Conservation (phyloP, 2,113 vertebrate genomes). For the Podarcis muralis region DNA sequence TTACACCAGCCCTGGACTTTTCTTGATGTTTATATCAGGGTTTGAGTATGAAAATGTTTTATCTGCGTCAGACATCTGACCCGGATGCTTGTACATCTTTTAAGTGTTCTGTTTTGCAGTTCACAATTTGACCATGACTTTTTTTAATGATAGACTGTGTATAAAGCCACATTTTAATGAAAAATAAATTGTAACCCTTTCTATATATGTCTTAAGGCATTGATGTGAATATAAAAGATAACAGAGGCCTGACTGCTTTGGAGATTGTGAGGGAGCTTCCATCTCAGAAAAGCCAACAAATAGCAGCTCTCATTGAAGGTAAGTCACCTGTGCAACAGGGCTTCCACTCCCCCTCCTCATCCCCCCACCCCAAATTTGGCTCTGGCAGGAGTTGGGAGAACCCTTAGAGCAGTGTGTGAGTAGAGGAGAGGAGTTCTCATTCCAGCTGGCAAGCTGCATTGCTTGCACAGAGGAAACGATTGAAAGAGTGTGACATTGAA, state of each 20-base stretch:
- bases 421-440: too few relatives aligned
- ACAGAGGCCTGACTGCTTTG: constrained; percentile 89
- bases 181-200: constrained; percentile 15
- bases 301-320: constrained; percentile 93
- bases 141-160: background rate
- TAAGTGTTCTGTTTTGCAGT: background rate
- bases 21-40: background rate
- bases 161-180: background rate
- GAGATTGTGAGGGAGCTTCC: constrained; percentile 95
- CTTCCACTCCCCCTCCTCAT: too few relatives aligned
- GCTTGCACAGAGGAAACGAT: too few relatives aligned
- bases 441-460: too few relatives aligned
- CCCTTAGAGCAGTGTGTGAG: too few relatives aligned
- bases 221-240: constrained; percentile 90
- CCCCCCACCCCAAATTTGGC: too few relatives aligned
- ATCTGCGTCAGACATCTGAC: background rate
- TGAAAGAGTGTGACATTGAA: too few relatives aligned
- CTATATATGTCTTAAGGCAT: constrained; percentile 79
- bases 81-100: background rate
- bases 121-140: background rate
- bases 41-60: background rate
- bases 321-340: background rate
- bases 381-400: too few relatives aligned
- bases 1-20: background rate
- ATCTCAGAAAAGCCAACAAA: constrained; percentile 95